phyloP scores from a whole-genome alignment of 2,113 vertebrate genomes.

The Arvicanthis niloticus region DNA sequence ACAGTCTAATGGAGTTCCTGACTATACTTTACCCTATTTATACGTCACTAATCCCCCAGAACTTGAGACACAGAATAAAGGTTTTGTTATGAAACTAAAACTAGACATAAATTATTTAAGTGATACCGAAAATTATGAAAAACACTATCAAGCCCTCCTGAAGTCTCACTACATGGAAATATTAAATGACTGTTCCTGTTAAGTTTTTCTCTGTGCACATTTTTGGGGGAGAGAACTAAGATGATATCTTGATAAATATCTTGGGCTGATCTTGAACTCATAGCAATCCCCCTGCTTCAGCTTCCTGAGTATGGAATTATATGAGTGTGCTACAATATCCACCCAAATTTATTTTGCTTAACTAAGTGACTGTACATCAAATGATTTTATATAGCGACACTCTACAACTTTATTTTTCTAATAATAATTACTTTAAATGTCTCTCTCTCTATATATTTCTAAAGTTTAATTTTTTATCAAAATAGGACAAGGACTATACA shows the following conservation, averaged over 20 bases:
- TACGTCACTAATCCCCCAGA: background rate
- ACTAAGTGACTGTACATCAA: background rate
- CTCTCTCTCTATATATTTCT: too few species aligned
- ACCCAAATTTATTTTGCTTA: background rate
- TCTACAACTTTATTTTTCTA: background rate
- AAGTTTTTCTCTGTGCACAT: background rate
- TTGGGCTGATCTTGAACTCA: background rate
- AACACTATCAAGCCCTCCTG: background rate
- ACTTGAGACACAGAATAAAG: background rate
- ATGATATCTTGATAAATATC: too few species aligned
- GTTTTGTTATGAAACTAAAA: background rate
- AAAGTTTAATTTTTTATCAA: background rate
- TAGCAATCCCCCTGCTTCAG: background rate
- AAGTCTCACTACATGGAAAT: slow-evolving; percentile 7
- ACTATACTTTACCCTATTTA: background rate
- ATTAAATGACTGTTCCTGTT: background rate
- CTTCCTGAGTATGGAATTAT: background rate
- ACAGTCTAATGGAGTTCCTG: background rate
- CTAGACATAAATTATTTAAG: background rate
- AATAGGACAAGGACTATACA: background rate
- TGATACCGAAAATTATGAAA: background rate
- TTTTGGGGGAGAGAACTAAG: background rate
- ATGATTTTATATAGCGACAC: background rate
- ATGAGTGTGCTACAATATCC: background rate
- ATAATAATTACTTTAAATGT: background rate